Evolutionary conservation across 2,888 invertebrate species (phyloP).

Genomic region (Julus scanicus): DNA sequence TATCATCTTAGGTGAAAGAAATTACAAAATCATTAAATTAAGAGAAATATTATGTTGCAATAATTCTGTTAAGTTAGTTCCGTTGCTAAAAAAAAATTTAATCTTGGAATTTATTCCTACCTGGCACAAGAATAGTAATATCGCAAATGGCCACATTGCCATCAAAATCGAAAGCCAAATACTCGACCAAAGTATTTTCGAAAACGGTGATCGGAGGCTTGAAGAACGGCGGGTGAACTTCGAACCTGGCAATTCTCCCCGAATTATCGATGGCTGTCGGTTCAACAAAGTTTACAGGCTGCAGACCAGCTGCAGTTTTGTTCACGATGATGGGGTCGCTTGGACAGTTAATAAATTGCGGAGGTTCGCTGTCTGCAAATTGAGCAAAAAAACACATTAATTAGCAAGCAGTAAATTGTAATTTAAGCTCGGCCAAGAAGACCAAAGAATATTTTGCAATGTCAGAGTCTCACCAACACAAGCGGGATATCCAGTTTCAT

Average conservation of each 20-base stretch:
- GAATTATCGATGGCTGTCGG: conserved; percentile 96
- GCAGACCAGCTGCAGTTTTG: conserved; percentile 81
- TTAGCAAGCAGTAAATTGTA: neutral
- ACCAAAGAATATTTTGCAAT: neutral
- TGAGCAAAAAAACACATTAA: neutral
- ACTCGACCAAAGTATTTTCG: conserved; percentile 91
- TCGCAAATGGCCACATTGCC: conserved; percentile 97
- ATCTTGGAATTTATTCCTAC: conserved; percentile 63
- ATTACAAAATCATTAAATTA: conserved; percentile 21
- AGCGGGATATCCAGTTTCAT: conserved; percentile 91
- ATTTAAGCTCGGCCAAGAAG: neutral
- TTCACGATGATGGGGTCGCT: conserved; percentile 90
- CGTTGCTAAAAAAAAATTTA: neutral
- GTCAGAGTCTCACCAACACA: conserved; percentile 76
- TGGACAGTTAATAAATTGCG: conserved; percentile 96
- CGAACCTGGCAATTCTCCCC: conserved; percentile 90
- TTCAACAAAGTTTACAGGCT: conserved; percentile 92
- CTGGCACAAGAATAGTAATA: conserved; percentile 92
- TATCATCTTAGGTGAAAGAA: conserved; percentile 75
- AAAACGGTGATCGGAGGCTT: conserved; percentile 87
- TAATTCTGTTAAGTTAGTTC: neutral
- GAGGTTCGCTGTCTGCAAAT: conserved; percentile 88
- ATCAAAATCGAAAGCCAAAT: conserved; percentile 96
- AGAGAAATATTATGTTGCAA: neutral
- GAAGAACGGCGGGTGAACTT: conserved; percentile 92